Evolutionary conservation across 2,888 invertebrate species (phyloP).

Genomic region (Metopia argyrocephala): DNA sequence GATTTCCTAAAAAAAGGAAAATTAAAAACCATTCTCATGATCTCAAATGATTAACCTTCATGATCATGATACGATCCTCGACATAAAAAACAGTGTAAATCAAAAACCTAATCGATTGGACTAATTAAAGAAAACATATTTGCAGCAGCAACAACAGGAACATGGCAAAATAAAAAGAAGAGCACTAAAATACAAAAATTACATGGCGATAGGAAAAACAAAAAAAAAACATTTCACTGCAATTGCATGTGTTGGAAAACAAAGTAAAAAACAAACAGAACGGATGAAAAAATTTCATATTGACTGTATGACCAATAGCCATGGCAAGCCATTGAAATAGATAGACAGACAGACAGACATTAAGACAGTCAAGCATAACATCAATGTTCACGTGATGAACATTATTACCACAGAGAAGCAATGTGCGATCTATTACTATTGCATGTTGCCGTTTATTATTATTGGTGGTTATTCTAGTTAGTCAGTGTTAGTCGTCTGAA

Average conservation of each 20-base stretch:
- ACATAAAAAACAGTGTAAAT: conserved; percentile 68
- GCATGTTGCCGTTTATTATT: conserved; percentile 57
- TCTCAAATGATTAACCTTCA: conserved; percentile 57
- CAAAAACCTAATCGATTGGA: conserved; percentile 75
- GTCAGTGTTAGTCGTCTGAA: conserved; percentile 65
- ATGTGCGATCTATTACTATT: conserved; percentile 62
- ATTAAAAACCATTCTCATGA: conserved; percentile 58
- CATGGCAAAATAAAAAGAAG: background rate
- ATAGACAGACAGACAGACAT: conserved; percentile 15
- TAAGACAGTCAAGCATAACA: conserved; percentile 57
- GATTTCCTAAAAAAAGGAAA: background rate
- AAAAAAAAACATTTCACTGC: conserved; percentile 1
- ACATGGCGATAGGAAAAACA: background rate
- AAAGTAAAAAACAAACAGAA: background rate
- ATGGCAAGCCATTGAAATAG: background rate
- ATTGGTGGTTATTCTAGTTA: conserved; percentile 68
- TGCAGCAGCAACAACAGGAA: background rate
- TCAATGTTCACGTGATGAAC: conserved; percentile 65
- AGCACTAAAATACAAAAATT: background rate
- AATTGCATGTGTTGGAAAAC: background rate
- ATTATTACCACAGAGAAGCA: conserved; percentile 52
- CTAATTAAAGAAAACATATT: conserved; percentile 72
- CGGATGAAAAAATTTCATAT: background rate
- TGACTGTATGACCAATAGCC: background rate
- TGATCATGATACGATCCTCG: conserved; percentile 44